Evolutionary conservation across 2,888 invertebrate genomes (phyloP).

Genomic region (Ephialtes manifestator): DNA sequence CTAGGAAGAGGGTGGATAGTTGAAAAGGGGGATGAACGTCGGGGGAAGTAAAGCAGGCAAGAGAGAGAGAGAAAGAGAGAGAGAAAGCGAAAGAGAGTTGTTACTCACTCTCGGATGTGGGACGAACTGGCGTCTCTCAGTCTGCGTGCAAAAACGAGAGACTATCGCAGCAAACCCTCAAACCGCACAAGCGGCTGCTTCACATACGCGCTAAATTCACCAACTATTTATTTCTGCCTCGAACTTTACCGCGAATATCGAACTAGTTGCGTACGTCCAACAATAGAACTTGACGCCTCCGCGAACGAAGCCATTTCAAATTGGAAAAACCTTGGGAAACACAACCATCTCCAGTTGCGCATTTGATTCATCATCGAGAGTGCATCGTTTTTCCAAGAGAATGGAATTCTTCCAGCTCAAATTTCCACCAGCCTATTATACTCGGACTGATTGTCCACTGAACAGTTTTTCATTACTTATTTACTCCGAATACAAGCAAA

Average conservation of each 20-base stretch:
- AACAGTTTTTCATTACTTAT: neutral
- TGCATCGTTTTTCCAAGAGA: slow-evolving; percentile 1
- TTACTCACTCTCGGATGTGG: slow-evolving; percentile 75
- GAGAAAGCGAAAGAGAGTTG: slow-evolving; percentile 54
- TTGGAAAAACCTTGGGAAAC: neutral
- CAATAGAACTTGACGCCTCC: neutral
- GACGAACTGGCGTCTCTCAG: slow-evolving; percentile 75
- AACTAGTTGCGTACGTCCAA: neutral
- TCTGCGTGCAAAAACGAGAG: slow-evolving; percentile 73
- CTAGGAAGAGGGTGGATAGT: slow-evolving; percentile 30
- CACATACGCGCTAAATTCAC: slow-evolving; percentile 12
- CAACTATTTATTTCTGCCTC: slow-evolving; percentile 18
- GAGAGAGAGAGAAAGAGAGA: slow-evolving; percentile 49
- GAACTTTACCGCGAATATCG: neutral
- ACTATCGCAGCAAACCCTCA: slow-evolving; percentile 53
- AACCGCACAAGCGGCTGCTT: slow-evolving; percentile 27
- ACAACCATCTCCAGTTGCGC: neutral
- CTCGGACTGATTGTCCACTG: neutral
- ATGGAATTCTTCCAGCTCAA: neutral
- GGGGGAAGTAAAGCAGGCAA: no score
- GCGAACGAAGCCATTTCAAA: neutral
- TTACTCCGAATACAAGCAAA: neutral
- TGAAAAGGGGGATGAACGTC: slow-evolving; percentile 50
- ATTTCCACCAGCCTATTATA: neutral
- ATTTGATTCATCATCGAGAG: slow-evolving; percentile 2